Conservation (phyloP, 2,888 invertebrate species). For the Philhelius pedissequus region DNA sequence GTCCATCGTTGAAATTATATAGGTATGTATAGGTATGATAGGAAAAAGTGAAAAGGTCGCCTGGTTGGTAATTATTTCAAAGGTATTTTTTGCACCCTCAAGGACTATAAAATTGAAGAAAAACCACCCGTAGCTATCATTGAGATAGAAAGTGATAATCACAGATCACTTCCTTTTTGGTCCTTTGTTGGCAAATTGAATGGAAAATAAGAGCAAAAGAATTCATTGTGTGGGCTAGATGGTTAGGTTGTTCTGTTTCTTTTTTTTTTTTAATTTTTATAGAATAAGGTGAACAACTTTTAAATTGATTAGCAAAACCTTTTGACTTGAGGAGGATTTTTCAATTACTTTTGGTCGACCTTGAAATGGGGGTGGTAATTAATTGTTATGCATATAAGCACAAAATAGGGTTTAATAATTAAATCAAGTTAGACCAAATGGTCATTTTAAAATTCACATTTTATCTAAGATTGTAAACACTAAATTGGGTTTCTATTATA, state of each 20-base stretch:
- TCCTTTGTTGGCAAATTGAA: conserved; percentile 61
- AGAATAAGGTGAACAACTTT: conserved; percentile 56
- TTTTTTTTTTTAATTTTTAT: not conserved
- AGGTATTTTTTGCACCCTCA: conserved; percentile 43
- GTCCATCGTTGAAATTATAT: conserved; percentile 8
- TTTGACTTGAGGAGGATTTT: conserved; percentile 34
- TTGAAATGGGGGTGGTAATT: not conserved
- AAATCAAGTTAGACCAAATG: not conserved
- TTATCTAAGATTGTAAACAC: too few species aligned
- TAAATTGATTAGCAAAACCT: conserved; percentile 50
- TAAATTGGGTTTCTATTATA: not conserved
- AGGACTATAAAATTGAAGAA: conserved; percentile 54
- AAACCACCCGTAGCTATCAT: conserved; percentile 12
- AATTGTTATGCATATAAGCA: conserved; percentile 2
- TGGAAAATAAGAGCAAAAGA: conserved; percentile 37
- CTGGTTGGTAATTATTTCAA: conserved; percentile 59
- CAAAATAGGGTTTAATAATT: not conserved
- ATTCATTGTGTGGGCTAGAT: not conserved
- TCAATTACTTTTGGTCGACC: conserved; percentile 14
- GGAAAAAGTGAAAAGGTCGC: conserved; percentile 22
- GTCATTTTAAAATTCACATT: not conserved
- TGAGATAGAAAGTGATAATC: conserved; percentile 57
- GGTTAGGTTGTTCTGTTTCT: not conserved
- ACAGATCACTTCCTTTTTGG: conserved; percentile 50
- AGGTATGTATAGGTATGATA: conserved; percentile 10